phyloP scores from a whole-genome alignment of 2,797 vertebrate species.

The Toxotes lorentzi region DNA sequence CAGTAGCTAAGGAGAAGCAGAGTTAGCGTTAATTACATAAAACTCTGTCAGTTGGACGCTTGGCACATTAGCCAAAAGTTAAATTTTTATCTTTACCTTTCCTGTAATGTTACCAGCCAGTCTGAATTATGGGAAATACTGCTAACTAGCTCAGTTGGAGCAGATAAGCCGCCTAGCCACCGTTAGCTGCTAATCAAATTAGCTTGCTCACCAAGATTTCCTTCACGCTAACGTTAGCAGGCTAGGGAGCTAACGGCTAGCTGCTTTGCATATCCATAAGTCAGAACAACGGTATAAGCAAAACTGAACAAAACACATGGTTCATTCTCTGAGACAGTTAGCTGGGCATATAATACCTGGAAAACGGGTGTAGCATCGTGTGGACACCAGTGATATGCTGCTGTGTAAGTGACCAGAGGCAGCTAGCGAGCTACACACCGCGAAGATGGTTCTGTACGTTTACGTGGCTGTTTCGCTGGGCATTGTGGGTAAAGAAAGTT shows the following conservation, averaged over 20 bases:
- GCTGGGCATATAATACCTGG: constrained; percentile 29
- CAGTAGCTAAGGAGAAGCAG: not conserved
- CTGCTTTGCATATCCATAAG: not conserved
- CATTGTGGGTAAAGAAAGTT: constrained; percentile 76
- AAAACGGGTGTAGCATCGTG: constrained; percentile 48
- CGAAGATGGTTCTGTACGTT: constrained; percentile 44
- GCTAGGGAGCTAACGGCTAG: constrained; percentile 16
- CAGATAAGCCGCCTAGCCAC: constrained; percentile 2
- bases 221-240: constrained; percentile 22
- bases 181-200: constrained; percentile 36
- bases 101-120: accelerated
- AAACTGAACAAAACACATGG: constrained; percentile 18
- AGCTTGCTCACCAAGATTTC: constrained; percentile 12
- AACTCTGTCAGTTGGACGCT: accelerated
- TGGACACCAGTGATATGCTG: constrained; percentile 11
- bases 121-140: not conserved
- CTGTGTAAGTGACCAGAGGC: constrained; percentile 4
- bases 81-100: accelerated
- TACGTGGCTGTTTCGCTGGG: constrained; percentile 81
- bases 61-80: too few relatives aligned
- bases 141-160: not conserved
- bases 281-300: not conserved
- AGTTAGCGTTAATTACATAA: not conserved
- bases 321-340: accelerated
- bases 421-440: not conserved